Conservation (phyloP, 2,113 vertebrate species). For the Rostratula benghalensis region DNA sequence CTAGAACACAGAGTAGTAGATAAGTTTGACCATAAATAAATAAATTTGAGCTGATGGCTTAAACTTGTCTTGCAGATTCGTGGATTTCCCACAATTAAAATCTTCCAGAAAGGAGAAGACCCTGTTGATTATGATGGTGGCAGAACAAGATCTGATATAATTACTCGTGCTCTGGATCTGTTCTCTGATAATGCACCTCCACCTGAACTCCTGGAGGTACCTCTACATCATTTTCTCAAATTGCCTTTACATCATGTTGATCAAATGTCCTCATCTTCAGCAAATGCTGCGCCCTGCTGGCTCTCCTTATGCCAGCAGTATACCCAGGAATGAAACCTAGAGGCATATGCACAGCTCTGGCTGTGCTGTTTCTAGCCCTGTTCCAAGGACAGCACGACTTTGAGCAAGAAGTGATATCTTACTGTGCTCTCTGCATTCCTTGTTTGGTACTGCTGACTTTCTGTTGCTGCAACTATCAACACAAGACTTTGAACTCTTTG, state of each 20-base stretch:
- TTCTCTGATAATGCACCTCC: constrained; percentile 90
- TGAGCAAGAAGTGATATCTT: not conserved
- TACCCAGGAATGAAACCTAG: not conserved
- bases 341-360: fast-evolving
- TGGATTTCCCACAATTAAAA: constrained; percentile 95
- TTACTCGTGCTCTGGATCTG: constrained; percentile 87
- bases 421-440: not conserved
- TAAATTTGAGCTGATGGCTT: not conserved
- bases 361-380: not conserved
- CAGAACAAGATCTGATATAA: constrained; percentile 85
- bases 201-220: constrained; percentile 90
- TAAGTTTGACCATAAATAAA: not conserved
- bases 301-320: not conserved
- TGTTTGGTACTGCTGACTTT: not conserved
- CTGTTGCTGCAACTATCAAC: not conserved
- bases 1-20: not conserved
- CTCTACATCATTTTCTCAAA: not conserved
- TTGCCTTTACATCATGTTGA: not conserved
- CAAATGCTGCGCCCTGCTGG: not conserved
- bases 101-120: constrained; percentile 94
- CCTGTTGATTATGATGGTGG: constrained; percentile 92
- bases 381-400: not conserved
- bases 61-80: constrained; percentile 79
- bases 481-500: not conserved
- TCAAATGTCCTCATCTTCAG: not conserved